Evolutionary conservation across 1,140 invertebrate species (phyloP), one percentile per base, ranked within the genome.

Genomic region (Drosophila sulfurigaster): DNA sequence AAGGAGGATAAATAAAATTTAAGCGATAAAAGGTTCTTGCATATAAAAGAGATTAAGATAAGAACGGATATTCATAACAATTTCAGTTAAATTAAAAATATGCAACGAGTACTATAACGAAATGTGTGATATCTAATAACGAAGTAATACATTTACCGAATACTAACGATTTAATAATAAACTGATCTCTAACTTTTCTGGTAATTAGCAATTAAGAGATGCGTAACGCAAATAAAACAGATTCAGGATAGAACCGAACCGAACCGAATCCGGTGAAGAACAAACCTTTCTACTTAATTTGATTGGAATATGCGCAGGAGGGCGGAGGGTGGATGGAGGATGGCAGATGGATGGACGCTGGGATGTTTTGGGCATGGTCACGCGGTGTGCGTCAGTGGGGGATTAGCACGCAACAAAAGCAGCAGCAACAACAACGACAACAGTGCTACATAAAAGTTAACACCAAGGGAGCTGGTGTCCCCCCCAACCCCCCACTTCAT

Each of bases 241-340:
- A 57, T n/a, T 41, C 7, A 6, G n/a, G 35, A 16, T 28, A 5
- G 25, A 41, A 52, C 46, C n/a, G 49, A 38, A 67, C 59, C 35
- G 48, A 48, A 52, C 52, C 25, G 35, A n/a, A 57, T 2, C 32
- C 30, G 30, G 1, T 6, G 15, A 56, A 38, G 30, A 58, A 46
- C 63, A 77, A 87, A 87, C 74, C 83, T 89, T 83, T 87, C 52
- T 88, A 83, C 74, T 88, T 87, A 87, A 87, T 87, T 87, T 87
- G 85, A 87, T 87, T 87, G 85, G 83, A 83, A 87, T 87, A 88
- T 88, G 85, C 85, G 59, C 68, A 81, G 75, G 73, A 64, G 66
- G 30, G 32, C 1, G 32, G n/a, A 28, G 76, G 76, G 75, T 62
- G 56, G 32, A 46, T 58, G 25, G 38, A 7, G 35, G 35, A 38